phyloP scores from a whole-genome alignment of 1,140 invertebrate species.

The Bombus superbus region DNA sequence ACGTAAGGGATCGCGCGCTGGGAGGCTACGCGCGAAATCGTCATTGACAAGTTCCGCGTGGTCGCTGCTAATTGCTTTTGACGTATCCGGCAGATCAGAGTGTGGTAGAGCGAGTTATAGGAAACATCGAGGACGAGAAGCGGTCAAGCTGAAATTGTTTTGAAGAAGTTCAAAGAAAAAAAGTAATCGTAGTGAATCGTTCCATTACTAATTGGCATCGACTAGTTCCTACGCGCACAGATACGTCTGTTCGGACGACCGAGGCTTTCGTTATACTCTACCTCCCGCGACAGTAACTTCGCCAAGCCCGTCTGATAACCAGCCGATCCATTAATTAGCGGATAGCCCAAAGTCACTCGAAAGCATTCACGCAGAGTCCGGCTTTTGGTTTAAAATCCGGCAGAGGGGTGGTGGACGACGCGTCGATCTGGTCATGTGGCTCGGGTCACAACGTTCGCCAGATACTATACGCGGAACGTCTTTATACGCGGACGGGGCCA shows the following conservation, averaged over 20 bases:
- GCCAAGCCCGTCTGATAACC: neutral
- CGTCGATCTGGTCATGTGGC: neutral
- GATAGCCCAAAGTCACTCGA: constrained; percentile 2
- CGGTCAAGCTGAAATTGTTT: neutral
- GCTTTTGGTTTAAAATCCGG: constrained; percentile 24
- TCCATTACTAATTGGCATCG: too few species aligned
- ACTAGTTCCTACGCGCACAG: neutral
- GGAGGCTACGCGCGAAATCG: neutral
- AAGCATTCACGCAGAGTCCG: neutral
- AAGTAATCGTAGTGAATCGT: too few species aligned
- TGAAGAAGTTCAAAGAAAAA: too few species aligned
- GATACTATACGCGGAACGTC: constrained; percentile 56
- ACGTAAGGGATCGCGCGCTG: neutral
- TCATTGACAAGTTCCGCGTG: neutral
- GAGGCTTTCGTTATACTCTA: neutral
- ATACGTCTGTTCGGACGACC: too few species aligned
- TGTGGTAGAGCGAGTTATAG: neutral
- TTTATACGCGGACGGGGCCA: constrained; percentile 45
- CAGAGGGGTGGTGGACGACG: neutral
- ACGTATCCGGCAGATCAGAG: neutral
- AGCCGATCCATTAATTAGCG: constrained; percentile 36
- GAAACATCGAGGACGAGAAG: neutral
- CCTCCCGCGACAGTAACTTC: neutral
- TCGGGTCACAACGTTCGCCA: constrained; percentile 42
- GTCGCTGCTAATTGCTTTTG: neutral